These are phyloP conservation scores for Helleia helle DNA, from an alignment of 2,888 invertebrate genomes.

Conservation along the genomic window DNA sequence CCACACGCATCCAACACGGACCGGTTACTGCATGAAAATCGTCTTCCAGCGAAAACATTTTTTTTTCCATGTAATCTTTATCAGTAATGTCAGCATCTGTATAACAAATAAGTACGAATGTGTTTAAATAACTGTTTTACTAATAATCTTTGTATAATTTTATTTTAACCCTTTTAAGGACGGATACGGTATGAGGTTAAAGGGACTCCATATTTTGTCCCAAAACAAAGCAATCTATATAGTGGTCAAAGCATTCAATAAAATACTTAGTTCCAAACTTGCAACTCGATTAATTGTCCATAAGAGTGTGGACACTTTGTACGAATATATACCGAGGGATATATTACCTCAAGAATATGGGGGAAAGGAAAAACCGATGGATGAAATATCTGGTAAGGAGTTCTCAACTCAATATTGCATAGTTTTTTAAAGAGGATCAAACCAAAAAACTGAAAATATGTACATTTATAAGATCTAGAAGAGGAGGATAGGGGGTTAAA, in stretches of 20 bases:
- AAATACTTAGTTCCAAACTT: slow-evolving; percentile 32
- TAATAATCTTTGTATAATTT: too few relatives aligned
- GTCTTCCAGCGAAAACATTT: too few relatives aligned
- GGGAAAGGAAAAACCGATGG: slow-evolving; percentile 21
- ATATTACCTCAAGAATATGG: slow-evolving; percentile 37
- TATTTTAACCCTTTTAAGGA: slow-evolving; percentile 29
- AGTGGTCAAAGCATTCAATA: slow-evolving; percentile 40
- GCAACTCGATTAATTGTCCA: slow-evolving; percentile 25
- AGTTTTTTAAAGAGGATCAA: too few relatives aligned
- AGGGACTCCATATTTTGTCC: slow-evolving; percentile 47
- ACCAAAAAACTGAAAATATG: too few relatives aligned
- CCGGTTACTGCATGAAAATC: too few relatives aligned
- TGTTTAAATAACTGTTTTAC: background rate
- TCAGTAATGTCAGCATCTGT: too few relatives aligned
- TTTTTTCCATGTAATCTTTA: too few relatives aligned
- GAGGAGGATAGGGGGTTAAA: too few relatives aligned
- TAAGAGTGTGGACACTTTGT: slow-evolving; percentile 23
- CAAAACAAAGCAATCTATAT: slow-evolving; percentile 43
- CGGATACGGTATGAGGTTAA: slow-evolving; percentile 42
- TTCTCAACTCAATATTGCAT: too few relatives aligned
- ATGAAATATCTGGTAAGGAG: background rate
- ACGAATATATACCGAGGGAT: slow-evolving; percentile 27
- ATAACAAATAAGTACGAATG: too few relatives aligned
- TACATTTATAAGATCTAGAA: too few relatives aligned
- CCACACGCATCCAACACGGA: too few relatives aligned